Base-by-base conservation (phyloP, 2,113 vertebrate species). In the Sturnira hondurensis region DNA sequence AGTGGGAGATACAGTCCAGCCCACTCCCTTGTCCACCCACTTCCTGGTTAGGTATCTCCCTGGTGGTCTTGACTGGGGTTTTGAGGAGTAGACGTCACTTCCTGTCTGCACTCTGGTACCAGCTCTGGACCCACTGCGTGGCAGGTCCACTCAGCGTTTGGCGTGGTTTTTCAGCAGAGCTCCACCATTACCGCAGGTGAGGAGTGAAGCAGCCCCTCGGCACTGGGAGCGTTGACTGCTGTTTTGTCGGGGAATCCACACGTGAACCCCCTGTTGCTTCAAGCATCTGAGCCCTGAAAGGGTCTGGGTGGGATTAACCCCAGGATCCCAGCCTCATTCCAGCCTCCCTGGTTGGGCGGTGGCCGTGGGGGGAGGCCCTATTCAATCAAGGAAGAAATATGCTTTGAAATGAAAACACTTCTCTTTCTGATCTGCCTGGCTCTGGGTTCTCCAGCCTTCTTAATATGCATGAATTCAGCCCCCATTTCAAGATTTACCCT, bases 361-460 rank as follows among this genome's bases (percentile, higher is more conserved):
- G 78, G 93, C 45, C 36, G 71, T 90, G 82, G 93, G 83, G 54
- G 56, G 63, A 38, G 91, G 73, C 9, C 22, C 63, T 61, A 73
- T 83, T 97, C 95, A 97, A 97, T 97, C 97, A 97, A 95, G 96
- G 52, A 41, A 94, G 93, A 98, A 97, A 73, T 97, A 98, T 97
- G 97, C 96, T 98, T 98, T 97, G 97, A 98, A 97, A 98, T 97
- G 94, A 98, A 98, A 97, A 96, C 95, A 58, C 86, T 86, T 83
- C 96, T 93, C 94, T 97, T 93, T 97, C 97, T 97, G 96, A 97
- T 97, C 91, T 89, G 93, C 93, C 95, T 96, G 96, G 90, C 77
- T 92, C 92, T 26, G 50, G 19, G 22, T 86, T 87, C 92, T 91
- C 91, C 78, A 36, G 94, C 96, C 96, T 97, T 61, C 96, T 97